Evolutionary conservation across 2,113 vertebrate species (phyloP).

Genomic region (Carassius gibelio): DNA sequence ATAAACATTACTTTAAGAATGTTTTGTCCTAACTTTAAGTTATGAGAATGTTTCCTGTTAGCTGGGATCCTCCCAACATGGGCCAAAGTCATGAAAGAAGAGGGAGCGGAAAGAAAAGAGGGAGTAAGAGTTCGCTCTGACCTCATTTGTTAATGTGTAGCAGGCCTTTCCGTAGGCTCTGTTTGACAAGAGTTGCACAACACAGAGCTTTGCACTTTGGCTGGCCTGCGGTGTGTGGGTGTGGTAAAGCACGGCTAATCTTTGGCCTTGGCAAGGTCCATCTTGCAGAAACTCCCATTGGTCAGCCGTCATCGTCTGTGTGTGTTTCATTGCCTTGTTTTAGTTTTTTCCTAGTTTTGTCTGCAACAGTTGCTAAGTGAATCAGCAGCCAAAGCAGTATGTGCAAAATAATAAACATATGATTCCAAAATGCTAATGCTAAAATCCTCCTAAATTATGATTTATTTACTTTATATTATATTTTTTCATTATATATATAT

Average conservation of each 20-base stretch:
- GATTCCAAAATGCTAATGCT: not conserved
- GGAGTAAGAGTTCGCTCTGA: conserved; percentile 39
- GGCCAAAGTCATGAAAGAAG: not conserved
- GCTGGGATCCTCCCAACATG: conserved; percentile 39
- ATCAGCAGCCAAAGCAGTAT: not conserved
- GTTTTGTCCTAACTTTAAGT: not conserved
- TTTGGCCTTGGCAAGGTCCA: conserved; percentile 40
- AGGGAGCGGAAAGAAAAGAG: not conserved
- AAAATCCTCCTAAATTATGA: not conserved
- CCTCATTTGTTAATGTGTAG: conserved; percentile 69
- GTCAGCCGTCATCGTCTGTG: not conserved
- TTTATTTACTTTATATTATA: no score
- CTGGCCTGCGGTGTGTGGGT: conserved; percentile 32
- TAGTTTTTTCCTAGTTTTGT: conserved; percentile 19
- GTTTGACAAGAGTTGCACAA: conserved; percentile 65
- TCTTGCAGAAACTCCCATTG: conserved; percentile 16
- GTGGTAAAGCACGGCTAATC: conserved; percentile 36
- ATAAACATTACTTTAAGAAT: no score
- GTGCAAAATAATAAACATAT: not conserved
- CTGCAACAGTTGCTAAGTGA: conserved; percentile 3
- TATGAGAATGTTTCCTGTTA: not conserved
- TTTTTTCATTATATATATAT: no score
- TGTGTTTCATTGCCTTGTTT: conserved; percentile 31
- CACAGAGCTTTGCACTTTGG: conserved; percentile 58
- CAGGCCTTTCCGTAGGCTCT: conserved; percentile 58